phyloP scores from a whole-genome alignment of 2,113 vertebrate genomes.

The Phylloscopus whistleri region DNA sequence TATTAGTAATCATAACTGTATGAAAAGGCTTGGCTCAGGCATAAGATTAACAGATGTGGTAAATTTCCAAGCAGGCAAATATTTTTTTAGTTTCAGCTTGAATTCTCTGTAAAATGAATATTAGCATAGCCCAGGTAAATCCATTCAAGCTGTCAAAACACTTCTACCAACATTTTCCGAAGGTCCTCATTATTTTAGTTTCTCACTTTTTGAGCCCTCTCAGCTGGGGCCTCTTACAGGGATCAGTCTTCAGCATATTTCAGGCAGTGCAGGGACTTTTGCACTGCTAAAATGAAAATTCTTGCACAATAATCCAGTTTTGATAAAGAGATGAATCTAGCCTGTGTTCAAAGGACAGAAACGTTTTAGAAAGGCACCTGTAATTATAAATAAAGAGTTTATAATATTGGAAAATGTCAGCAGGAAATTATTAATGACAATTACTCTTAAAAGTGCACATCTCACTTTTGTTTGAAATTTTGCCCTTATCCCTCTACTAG shows the following conservation, averaged over 20 bases:
- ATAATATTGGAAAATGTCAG: not conserved
- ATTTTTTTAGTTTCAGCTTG: not conserved
- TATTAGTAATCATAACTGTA: not conserved
- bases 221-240: not conserved
- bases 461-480: not conserved
- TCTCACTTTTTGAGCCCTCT: not conserved
- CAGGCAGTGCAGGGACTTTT: not conserved
- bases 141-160: not conserved
- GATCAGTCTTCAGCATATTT: not conserved
- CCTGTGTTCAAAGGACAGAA: not conserved
- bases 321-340: not conserved
- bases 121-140: not conserved
- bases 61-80: not conserved
- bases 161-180: not conserved
- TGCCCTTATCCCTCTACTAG: not conserved
- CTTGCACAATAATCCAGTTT: not conserved
- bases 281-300: not conserved
- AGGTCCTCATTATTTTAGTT: not conserved
- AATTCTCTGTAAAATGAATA: not conserved
- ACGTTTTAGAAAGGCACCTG: not conserved
- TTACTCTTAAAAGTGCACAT: not conserved
- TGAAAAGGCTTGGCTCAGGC: not conserved
- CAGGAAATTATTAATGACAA: not conserved
- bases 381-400: not conserved
- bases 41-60: not conserved